phyloP scores from a whole-genome alignment of 2,888 invertebrate genomes.

The Aethes cnicana region DNA sequence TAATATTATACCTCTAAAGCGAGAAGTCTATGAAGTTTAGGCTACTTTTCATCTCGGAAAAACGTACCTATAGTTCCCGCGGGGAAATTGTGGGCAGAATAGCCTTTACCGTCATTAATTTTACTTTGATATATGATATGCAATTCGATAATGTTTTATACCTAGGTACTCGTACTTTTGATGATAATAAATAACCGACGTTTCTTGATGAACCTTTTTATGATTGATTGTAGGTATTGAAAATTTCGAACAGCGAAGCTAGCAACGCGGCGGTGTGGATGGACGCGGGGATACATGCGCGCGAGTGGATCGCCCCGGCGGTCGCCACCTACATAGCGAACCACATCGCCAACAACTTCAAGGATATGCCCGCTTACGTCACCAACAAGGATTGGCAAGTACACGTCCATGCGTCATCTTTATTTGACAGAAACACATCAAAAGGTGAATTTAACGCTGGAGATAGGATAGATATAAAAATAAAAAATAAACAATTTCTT shows the following conservation, averaged over 20 bases:
- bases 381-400: slow-evolving; percentile 91
- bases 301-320: slow-evolving; percentile 95
- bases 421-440: too few species aligned
- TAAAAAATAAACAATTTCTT: too few species aligned
- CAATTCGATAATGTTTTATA: too few species aligned
- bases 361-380: slow-evolving; percentile 83
- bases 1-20: too few species aligned
- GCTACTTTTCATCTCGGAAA: too few species aligned
- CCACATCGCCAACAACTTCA: slow-evolving; percentile 87
- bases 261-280: slow-evolving; percentile 86
- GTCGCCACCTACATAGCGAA: slow-evolving; percentile 89
- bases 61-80: too few species aligned
- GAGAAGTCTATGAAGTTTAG: too few species aligned
- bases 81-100: too few species aligned
- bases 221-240: slow-evolving; percentile 56
- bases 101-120: too few species aligned
- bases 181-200: background rate
- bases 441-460: too few species aligned
- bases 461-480: too few species aligned
- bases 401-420: background rate
- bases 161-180: background rate
- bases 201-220: background rate
- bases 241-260: slow-evolving; percentile 87
- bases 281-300: slow-evolving; percentile 92
- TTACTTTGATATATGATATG: too few species aligned